Conservation (phyloP, 2,888 invertebrate species). For the Temnothorax rugatulus region DNA sequence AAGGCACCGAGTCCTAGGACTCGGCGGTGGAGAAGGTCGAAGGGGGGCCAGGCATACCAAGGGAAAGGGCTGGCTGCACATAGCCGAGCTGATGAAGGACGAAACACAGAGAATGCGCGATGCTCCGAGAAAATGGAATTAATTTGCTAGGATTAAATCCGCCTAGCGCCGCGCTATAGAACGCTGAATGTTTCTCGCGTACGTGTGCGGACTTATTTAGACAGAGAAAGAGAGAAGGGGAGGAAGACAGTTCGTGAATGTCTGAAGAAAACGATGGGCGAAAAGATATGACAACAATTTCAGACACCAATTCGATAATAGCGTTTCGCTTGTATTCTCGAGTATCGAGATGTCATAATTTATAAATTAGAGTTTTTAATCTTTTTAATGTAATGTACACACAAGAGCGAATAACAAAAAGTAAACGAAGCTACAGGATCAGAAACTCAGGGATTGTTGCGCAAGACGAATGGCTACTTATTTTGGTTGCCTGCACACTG, state of each 20-base stretch:
- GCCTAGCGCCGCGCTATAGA: slow-evolving; percentile 79
- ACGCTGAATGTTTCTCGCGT: slow-evolving; percentile 81
- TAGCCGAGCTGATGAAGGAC: slow-evolving; percentile 85
- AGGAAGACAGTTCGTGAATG: background rate
- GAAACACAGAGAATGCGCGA: slow-evolving; percentile 85
- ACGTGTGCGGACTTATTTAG: slow-evolving; percentile 78
- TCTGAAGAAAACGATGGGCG: slow-evolving; percentile 15
- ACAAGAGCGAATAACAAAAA: slow-evolving; percentile 3
- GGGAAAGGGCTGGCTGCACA: slow-evolving; percentile 74
- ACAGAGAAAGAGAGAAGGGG: slow-evolving; percentile 50
- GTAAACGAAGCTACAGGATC: slow-evolving; percentile 14
- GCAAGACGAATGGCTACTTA: slow-evolving; percentile 61
- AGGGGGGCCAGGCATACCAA: slow-evolving; percentile 48
- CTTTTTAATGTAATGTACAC: background rate
- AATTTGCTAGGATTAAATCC: slow-evolving; percentile 86
- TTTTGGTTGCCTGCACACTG: slow-evolving; percentile 67
- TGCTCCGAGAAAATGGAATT: slow-evolving; percentile 86
- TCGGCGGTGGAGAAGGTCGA: slow-evolving; percentile 23
- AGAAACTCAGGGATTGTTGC: slow-evolving; percentile 57
- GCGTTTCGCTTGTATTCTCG: background rate
- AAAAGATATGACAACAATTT: slow-evolving; percentile 23
- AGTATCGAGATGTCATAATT: background rate
- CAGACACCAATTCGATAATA: slow-evolving; percentile 8
- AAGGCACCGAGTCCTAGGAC: slow-evolving; percentile 65
- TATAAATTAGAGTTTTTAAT: background rate